Evolutionary conservation across 2,888 invertebrate genomes (phyloP), one percentile per base, ranked within the genome.

Genomic region (Therioaphis trifolii): DNA sequence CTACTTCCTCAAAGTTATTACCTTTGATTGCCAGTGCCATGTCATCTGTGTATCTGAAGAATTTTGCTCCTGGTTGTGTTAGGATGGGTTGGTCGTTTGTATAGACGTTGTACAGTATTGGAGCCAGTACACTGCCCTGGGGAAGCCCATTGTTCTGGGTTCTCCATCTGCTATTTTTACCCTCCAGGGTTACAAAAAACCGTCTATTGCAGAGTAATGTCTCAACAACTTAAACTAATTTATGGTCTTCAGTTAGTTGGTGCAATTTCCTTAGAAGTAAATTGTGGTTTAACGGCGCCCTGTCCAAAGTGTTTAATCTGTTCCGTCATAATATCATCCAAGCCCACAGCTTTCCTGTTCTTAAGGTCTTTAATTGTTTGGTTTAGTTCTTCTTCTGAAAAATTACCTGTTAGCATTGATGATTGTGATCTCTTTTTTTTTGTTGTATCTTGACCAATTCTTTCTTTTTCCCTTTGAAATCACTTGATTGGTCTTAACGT

Each of bases 91-190:
- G 61, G 49, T 84, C 78, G 35, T 84, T 78, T 4, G 49, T 84
- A 49, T 79, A 84, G 24, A 84, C 63, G 21, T 84, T 84, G 58
- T 49, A 84, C 11, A 69, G 18, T 11, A 40, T 77, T 71, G 84
- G 84, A 15, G 84, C 71, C 58, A 72, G 40, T 7, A 84, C 72
- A 61, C 72, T 79, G 11, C 71, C 27, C 46, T 76, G 77, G 77
- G 61, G 21, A n/a, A 68, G 76, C 0, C 77, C 77, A 55, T 78
- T 78, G 46, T 75, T 78, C 35, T 72, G 49, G 5, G 1, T 24
- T 71, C 74, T 75, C 75, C 82, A 82, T 18, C 76, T 71, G 43
- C 80, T 85, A 15, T 80, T 75, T 82, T 14, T 46, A 27, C 40
- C 24, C 43, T 43, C 11, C 4, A 43, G 11, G 43, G n/a, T n/a